Conservation (phyloP, 2,113 vertebrate species). For the Poeciliopsis retropinna region DNA sequence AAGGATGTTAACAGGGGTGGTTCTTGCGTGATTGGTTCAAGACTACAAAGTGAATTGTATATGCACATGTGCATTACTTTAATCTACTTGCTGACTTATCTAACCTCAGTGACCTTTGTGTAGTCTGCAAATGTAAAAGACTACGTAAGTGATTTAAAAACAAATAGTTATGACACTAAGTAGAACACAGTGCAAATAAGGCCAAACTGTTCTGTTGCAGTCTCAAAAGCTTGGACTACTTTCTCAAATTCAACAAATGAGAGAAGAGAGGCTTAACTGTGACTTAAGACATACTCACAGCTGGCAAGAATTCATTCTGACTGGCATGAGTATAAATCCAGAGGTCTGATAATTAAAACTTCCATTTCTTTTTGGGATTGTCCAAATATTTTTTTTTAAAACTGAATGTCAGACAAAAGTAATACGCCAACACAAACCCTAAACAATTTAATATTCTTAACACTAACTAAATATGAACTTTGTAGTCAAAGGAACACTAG, state of each 20-base stretch:
- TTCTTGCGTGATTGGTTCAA: background rate
- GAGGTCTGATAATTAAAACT: background rate
- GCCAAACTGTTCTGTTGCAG: background rate
- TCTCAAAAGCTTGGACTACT: background rate
- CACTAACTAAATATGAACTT: background rate
- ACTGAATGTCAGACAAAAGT: background rate
- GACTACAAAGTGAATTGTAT: background rate
- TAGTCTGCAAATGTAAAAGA: background rate
- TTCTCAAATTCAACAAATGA: background rate
- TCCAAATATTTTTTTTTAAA: background rate
- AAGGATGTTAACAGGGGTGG: background rate
- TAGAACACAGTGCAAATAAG: background rate
- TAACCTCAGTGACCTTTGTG: background rate
- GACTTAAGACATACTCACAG: background rate
- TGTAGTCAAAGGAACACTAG: background rate
- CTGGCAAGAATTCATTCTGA: background rate
- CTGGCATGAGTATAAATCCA: background rate
- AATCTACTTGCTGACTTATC: background rate
- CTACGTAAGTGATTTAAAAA: too few relatives aligned
- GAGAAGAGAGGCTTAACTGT: background rate
- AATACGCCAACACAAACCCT: background rate
- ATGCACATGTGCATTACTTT: background rate
- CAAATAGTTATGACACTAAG: background rate
- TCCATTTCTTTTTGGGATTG: too few relatives aligned
- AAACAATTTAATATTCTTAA: too few relatives aligned